Base-by-base conservation (phyloP, 1,140 invertebrate genomes). In the Patella vulgata region DNA sequence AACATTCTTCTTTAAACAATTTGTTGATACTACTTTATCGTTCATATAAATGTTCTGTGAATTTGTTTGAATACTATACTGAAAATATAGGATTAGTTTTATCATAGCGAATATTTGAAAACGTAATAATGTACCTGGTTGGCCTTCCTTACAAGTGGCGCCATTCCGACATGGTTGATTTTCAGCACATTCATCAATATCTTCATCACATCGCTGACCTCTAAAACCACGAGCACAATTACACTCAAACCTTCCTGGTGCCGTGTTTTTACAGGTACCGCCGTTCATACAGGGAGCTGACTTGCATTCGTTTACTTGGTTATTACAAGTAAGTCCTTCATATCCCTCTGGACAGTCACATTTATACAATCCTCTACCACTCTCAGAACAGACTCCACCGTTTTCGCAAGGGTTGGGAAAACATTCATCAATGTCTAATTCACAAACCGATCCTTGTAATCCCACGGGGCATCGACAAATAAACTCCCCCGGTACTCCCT, bases 391-490 rank as follows among this genome's bases (percentile, higher is more conserved):
- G 5, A 19, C 43, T 48, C 46, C 46, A 3, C 56, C 56, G 23
- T 47, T 58, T 17, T 42, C 23, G 19, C 56, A 58, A 11, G 56
- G 56, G 42, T 47, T 58, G 17, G 30, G 46, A 19, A 28, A 36
- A 27, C 61, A 63, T 12, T 63, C 61, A 36, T 63, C 52, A 27
- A 59, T 58, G 62, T 64, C 62, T 5, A 46, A 17, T 19, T 64
- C 48, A 53, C 62, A 64, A 17, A 51, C 39, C n/a, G 31, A 30
- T 19, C 62, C 62, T 21, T 12, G 6, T 12, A 51, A 40, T 28
- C 55, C 55, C 12, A 87, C 96, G 59, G 89, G 85, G 85, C 96
- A 98, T 75, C 92, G 89, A 86, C 96, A 98, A 21, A 31, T 28
- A 53, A 55, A 70, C 23, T 27, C 46, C 27, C 50, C 51, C n/a